phyloP scores from a whole-genome alignment of 2,113 vertebrate species.

The Nyctereutes procyonoides region DNA sequence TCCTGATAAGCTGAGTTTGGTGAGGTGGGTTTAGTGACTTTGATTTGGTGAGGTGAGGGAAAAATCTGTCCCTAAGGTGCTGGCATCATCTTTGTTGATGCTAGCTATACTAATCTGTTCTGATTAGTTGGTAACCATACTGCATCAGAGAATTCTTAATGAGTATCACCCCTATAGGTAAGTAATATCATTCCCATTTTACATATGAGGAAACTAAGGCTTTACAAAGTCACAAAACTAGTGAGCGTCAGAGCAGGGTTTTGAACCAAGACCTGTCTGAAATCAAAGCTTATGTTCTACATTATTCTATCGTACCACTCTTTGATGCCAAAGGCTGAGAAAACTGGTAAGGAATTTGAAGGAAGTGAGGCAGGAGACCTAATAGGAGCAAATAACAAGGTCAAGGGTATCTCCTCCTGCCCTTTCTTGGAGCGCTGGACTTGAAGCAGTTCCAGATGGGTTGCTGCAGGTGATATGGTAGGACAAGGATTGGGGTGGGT shows the following conservation, averaged over 20 bases:
- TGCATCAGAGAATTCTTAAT: neutral
- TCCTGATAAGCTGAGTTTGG: neutral
- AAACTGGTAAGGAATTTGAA: neutral
- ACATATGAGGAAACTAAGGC: neutral
- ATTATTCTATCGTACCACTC: neutral
- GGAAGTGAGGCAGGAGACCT: neutral
- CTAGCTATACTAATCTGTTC: neutral
- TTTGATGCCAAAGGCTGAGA: neutral
- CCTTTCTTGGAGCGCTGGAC: neutral
- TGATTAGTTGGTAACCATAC: neutral
- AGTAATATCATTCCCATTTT: neutral
- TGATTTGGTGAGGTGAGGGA: neutral
- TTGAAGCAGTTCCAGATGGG: neutral
- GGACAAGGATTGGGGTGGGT: neutral
- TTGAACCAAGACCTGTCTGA: neutral
- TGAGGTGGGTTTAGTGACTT: neutral
- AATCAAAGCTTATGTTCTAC: neutral
- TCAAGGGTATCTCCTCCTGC: fast-evolving
- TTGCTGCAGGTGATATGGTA: neutral
- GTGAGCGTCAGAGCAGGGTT: neutral
- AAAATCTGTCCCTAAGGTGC: neutral
- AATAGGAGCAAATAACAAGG: neutral
- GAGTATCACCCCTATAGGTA: neutral
- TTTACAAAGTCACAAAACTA: neutral
- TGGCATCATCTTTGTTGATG: neutral